A percentile compares a stretch with the other conserved stretches of the same genome.
Conservation (phyloP, 2,113 vertebrate genomes). For the Cryptotis parvus region DNA sequence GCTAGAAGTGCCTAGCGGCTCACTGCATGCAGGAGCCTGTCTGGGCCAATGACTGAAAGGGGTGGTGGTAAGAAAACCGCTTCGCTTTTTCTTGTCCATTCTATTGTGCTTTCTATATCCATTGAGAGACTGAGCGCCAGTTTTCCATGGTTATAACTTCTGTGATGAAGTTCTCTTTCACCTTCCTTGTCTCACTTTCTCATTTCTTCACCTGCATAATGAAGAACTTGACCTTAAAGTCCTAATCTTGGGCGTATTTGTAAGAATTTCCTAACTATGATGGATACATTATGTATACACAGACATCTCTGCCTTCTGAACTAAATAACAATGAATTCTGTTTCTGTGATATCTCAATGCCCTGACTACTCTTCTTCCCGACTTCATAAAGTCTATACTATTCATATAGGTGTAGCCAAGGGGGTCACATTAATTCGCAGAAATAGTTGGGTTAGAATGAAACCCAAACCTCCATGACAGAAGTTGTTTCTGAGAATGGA, state of each 20-base stretch:
- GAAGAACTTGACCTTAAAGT: neutral
- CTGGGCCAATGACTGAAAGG: neutral
- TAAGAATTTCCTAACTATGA: conserved; percentile 6
- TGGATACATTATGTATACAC: neutral
- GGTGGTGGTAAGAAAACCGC: neutral
- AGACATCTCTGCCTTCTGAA: neutral
- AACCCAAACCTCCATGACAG: neutral
- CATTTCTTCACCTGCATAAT: neutral
- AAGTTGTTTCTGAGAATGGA: neutral
- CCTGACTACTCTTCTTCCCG: neutral
- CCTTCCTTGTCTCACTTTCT: neutral
- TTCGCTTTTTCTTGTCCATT: neutral
- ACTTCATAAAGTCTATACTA: neutral
- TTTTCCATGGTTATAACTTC: neutral
- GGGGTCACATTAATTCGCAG: neutral
- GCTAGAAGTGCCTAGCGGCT: neutral
- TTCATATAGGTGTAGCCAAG: neutral
- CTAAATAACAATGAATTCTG: neutral
- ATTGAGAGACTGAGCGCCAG: neutral
- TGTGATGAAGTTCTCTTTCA: neutral
- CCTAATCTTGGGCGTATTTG: neutral
- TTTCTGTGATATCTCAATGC: neutral
- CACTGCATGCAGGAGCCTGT: neutral
- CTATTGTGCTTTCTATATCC: neutral
- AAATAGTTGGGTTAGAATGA: neutral